These are phyloP conservation scores for Aythya baeri DNA, from an alignment of 2,113 vertebrate species.

Conservation along the genomic window DNA sequence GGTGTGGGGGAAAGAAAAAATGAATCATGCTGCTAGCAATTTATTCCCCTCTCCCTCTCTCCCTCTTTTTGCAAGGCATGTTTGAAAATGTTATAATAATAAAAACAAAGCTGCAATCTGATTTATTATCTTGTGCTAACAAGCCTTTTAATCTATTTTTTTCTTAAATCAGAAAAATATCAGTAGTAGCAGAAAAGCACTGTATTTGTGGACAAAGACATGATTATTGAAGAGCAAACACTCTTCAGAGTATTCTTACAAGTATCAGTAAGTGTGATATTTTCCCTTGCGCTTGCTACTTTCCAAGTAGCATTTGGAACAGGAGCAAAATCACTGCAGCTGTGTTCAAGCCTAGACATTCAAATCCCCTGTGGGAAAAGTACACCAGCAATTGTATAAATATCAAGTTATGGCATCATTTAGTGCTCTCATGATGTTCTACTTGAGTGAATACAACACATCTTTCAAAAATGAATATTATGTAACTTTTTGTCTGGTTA, in stretches of 20 bases:
- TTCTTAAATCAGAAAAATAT: not conserved
- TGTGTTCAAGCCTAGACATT: not conserved
- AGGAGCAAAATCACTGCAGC: not conserved
- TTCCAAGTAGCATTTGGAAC: not conserved
- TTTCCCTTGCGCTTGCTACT: not conserved
- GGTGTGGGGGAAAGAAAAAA: not conserved
- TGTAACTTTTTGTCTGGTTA: not conserved
- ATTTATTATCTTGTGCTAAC: not conserved
- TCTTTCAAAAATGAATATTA: not conserved
- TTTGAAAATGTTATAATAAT: not conserved
- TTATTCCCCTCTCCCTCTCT: not conserved
- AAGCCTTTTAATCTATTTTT: not conserved
- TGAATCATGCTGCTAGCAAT: not conserved
- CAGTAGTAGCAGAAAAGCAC: not conserved
- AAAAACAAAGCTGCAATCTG: not conserved
- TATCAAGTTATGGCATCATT: not conserved
- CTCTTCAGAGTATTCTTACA: not conserved
- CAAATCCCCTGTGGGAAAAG: not conserved
- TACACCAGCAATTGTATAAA: not conserved
- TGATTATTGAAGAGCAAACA: not conserved
- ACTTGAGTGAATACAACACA: not conserved
- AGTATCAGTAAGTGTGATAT: not conserved
- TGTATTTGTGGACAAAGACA: not conserved
- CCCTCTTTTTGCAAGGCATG: not conserved
- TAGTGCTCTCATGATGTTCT: not conserved